Conservation (phyloP, 1,140 invertebrate genomes). For the Arctopsyche grandis region DNA sequence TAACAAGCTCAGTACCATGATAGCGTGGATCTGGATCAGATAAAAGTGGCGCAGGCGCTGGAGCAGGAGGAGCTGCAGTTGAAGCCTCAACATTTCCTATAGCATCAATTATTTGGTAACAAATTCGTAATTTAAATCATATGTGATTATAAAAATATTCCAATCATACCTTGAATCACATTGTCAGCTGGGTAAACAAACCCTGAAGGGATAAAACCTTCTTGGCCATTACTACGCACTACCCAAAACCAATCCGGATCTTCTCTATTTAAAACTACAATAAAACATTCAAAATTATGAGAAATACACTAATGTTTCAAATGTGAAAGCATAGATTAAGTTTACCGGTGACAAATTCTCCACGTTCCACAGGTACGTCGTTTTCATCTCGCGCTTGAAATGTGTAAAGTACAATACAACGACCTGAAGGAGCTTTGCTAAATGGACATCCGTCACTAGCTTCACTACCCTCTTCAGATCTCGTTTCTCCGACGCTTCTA, state of each 20-base stretch:
- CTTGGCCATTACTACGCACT: slow-evolving; percentile 88
- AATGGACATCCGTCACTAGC: slow-evolving; percentile 79
- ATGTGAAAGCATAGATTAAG: not conserved
- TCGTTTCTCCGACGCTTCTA: slow-evolving; percentile 66
- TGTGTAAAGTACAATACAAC: slow-evolving; percentile 92
- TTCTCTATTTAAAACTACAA: slow-evolving; percentile 85
- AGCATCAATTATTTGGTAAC: slow-evolving; percentile 33
- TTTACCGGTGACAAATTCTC: slow-evolving; percentile 87
- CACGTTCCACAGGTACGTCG: slow-evolving; percentile 91
- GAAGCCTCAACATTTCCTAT: slow-evolving; percentile 42
- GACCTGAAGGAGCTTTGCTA: slow-evolving; percentile 89
- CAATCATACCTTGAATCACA: slow-evolving; percentile 75
- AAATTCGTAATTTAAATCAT: not conserved
- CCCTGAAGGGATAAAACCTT: slow-evolving; percentile 95
- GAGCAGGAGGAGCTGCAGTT: slow-evolving; percentile 36
- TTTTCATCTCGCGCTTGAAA: slow-evolving; percentile 94
- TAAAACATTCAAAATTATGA: slow-evolving; percentile 3
- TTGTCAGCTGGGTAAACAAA: slow-evolving; percentile 91
- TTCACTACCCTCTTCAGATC: slow-evolving; percentile 67
- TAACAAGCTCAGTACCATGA: slow-evolving; percentile 89
- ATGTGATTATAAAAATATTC: not conserved
- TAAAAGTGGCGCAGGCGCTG: slow-evolving; percentile 56
- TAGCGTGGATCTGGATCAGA: slow-evolving; percentile 73
- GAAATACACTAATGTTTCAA: too few species aligned
- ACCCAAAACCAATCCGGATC: slow-evolving; percentile 98